Evolutionary conservation across 2,113 vertebrate species (phyloP), one percentile per base, ranked within the genome.

Genomic region (Trochalopteron elliotii): DNA sequence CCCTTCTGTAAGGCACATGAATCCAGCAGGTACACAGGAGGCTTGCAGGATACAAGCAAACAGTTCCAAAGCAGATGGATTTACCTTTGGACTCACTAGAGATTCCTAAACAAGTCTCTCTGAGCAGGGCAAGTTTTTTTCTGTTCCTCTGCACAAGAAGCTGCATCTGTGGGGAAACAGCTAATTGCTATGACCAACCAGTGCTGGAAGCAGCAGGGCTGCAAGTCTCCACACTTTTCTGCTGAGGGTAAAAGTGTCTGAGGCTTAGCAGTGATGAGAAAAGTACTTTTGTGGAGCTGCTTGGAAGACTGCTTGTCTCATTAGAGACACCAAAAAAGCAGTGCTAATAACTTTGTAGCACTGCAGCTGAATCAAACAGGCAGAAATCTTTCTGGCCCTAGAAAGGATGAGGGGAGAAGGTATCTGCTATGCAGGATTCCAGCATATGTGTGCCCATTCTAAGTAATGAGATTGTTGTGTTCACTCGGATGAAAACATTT

Each of bases 161-260:
- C 60, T 84, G 87, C 91, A 93, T 91, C 97, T 96, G 90, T 61
- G 77, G 72, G 71, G 25, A 70, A 90, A 68, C 0, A 86, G 61
- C 93, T 95, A 93, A 96, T 83, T 84, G 94, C 70, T 72, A 72
- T 1, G 15, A 40, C 22, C 19, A 75, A 39, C 21, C 44, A 3
- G 44, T 11, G 31, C 71, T 80, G 53, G 42, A 37, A 91, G 59
- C 79, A 15, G 18, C 22, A 22, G 10, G 65, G 40, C 76, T 83
- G 33, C 60, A 47, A 74, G 76, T 21, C 81, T 75, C 60, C 64
- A 56, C 33, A 57, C 57, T 82, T 19, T 90, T 71, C 68, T 81
- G 11, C 10, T 18, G 20, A 53, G 47, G 59, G 14, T 47, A 52
- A 60, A 60, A 87, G 33, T 22, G 20, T 47, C 52, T 0, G 0